These are phyloP conservation scores for Notamacropus eugenii DNA, from an alignment of 2,797 vertebrate genomes.

Conservation along the genomic window DNA sequence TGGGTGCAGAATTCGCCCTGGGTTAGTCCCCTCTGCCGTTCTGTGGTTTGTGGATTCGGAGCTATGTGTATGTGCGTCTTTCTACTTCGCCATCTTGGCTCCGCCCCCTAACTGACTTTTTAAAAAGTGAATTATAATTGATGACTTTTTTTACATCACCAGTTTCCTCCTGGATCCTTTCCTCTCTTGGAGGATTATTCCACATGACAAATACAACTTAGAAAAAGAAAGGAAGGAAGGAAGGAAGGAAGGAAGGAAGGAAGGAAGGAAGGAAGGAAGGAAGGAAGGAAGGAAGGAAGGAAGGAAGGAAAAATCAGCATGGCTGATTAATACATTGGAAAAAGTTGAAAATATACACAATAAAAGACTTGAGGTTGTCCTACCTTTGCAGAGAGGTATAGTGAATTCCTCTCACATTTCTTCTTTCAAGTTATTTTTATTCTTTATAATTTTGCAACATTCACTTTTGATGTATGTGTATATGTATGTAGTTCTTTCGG, in stretches of 20 bases:
- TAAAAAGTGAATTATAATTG: background rate
- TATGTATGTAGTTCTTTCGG: too few species aligned
- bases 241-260: background rate
- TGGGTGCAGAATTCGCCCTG: too few species aligned
- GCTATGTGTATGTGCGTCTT: too few species aligned
- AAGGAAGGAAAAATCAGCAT: background rate
- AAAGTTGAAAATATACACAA: background rate
- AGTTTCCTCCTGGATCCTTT: too few species aligned
- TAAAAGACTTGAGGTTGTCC: background rate
- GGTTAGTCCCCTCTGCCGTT: too few species aligned
- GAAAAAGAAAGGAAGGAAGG: background rate
- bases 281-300: background rate
- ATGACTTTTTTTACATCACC: background rate
- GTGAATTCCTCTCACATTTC: background rate
- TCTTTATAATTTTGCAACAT: background rate
- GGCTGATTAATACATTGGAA: background rate
- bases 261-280: background rate
- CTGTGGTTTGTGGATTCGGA: too few species aligned
- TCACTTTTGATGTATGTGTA: background rate
- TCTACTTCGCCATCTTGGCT: too few species aligned
- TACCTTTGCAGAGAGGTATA: background rate
- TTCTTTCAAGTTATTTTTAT: background rate
- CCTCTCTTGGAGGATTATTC: background rate
- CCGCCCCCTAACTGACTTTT: background rate
- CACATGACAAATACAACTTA: background rate